A percentile compares a stretch with the other conserved stretches of the same genome.
phyloP scores from a whole-genome alignment of 2,797 vertebrate genomes.

The Notolabrus celidotus region DNA sequence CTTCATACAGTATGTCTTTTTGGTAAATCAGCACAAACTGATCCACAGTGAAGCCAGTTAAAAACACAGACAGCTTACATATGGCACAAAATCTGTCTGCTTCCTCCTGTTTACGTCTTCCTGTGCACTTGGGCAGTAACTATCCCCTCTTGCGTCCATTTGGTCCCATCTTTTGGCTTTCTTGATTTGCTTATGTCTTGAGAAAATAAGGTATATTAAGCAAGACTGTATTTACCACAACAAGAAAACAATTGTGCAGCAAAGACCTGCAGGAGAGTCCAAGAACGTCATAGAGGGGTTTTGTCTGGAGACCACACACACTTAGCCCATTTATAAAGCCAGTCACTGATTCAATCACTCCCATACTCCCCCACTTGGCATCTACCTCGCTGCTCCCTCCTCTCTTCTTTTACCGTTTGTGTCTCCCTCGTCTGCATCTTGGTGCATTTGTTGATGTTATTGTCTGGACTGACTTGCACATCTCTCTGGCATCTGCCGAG shows the following conservation, averaged over 20 bases:
- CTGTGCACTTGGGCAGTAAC: conserved; percentile 7
- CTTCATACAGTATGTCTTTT: neutral
- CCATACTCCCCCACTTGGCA: conserved; percentile 13
- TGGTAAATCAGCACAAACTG: conserved; percentile 30
- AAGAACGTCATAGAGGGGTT: conserved; percentile 1
- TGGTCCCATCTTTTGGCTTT: neutral
- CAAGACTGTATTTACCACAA: conserved; percentile 15
- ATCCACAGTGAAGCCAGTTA: conserved; percentile 24
- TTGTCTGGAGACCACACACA: conserved; percentile 50
- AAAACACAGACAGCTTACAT: conserved; percentile 25
- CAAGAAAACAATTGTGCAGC: conserved; percentile 16
- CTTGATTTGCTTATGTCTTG: conserved; percentile 1
- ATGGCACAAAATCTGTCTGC: conserved; percentile 25
- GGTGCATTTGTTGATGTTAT: conserved; percentile 61
- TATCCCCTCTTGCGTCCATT: neutral
- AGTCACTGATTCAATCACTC: conserved; percentile 41
- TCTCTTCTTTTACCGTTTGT: conserved; percentile 14
- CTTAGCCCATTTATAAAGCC: conserved; percentile 27
- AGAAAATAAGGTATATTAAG: conserved; percentile 15
- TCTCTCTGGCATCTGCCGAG: conserved; percentile 57
- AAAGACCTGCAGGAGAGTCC: neutral
- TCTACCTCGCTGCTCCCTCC: conserved; percentile 19
- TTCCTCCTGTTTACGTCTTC: conserved; percentile 19
- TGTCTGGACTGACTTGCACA: conserved; percentile 52
- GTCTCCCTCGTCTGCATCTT: conserved; percentile 42